Evolutionary conservation across 2,888 invertebrate genomes (phyloP).

Genomic region (Gastrophysa polygoni): DNA sequence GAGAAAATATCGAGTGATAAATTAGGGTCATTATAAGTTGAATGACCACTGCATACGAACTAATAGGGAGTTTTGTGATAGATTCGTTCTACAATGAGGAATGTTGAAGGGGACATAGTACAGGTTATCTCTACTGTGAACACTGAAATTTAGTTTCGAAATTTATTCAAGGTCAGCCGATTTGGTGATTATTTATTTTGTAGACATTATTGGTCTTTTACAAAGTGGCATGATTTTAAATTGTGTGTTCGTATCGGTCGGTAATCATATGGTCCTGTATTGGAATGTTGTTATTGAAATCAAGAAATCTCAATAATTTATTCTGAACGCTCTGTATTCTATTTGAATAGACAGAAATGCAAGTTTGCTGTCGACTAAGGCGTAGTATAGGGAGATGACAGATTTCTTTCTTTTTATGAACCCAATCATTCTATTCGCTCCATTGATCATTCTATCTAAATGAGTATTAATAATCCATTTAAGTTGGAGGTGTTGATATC

Average conservation of each 20-base stretch:
- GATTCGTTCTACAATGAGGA: neutral
- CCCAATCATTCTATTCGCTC: neutral
- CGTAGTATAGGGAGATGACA: neutral
- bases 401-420: neutral
- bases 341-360: neutral
- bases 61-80: neutral
- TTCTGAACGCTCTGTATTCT: neutral
- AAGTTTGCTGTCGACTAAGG: neutral
- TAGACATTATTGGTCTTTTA: neutral
- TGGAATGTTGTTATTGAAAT: neutral
- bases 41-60: neutral
- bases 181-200: neutral
- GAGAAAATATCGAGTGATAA: too few relatives aligned
- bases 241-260: neutral
- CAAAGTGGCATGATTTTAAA: neutral
- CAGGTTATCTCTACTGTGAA: neutral
- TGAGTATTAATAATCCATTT: neutral
- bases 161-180: neutral
- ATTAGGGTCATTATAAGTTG: too few relatives aligned
- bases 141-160: neutral
- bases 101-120: neutral
- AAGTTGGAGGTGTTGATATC: neutral
- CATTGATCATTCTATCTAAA: neutral
- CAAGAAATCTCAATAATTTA: neutral
- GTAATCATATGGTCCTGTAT: neutral